Base-by-base conservation (phyloP, 2,888 invertebrate species). In the Cetonia aurata region DNA sequence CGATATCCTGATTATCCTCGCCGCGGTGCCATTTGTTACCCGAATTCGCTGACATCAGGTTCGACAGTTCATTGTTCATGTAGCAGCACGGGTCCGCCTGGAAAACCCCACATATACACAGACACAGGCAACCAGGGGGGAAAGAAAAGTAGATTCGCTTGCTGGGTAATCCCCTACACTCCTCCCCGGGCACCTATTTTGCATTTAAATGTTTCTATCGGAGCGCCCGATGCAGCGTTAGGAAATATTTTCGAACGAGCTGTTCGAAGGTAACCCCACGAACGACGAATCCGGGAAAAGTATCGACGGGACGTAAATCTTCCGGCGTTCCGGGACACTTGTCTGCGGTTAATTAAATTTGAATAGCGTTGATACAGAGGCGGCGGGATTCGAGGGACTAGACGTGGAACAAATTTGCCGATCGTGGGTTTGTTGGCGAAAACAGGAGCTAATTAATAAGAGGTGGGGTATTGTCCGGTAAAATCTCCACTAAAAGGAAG, bases 11-110 rank as follows among this genome's bases (percentile, higher is more conserved):
- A 83, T 83, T 83, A 82, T 82, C 81, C 71, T 67, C 53, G 57
- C 59, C 46, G 67, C 59, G 33, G 67, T 68, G 52, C 82, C 83
- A 81, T 83, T 81, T 83, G 83, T 83, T 83, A 81, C 80, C 81
- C 81, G 80, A 80, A 82, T 82, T 81, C 82, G 82, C 82, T 82
- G 83, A 84, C 84, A 84, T 82, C 83, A 82, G 81, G 83, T 84
- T 84, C 83, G 84, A 83, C 84, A 83, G 83, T 83, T 83, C 83
- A 82, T 83, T 82, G 83, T 81, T 81, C 80, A 77, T 83, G 83
- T 83, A 82, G 83, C 82, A 82, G 62, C 48, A 48, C 44, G 44
- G 25, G 4, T 25, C 25, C 25, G 25, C 25, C 25, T 4, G 25
- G 25, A 25, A 25, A 25, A 25, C 25, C 25, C 25, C 25, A n/a